Percentiles rank a stretch among this genome's conserved stretches.
Conservation (phyloP, 2,113 vertebrate species). For the Craseonycteris thonglongyai region DNA sequence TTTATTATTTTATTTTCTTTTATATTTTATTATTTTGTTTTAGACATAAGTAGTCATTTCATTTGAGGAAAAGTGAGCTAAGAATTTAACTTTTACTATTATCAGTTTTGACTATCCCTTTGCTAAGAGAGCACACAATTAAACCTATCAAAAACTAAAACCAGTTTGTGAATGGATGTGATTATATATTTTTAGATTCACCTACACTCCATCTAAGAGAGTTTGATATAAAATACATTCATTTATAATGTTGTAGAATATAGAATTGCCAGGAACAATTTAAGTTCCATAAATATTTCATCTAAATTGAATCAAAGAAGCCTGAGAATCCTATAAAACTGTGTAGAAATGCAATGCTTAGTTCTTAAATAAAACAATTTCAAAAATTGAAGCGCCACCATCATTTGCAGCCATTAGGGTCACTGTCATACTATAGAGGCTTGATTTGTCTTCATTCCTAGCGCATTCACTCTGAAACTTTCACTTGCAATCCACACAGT, state of each 20-base stretch:
- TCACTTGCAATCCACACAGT: background rate
- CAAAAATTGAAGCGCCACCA: slow-evolving; percentile 60
- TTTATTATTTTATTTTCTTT: background rate
- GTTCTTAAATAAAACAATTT: slow-evolving; percentile 75
- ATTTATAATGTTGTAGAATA: slow-evolving; percentile 70
- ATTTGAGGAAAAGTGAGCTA: slow-evolving; percentile 9
- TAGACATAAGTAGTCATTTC: slow-evolving; percentile 46
- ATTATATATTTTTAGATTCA: slow-evolving; percentile 69
- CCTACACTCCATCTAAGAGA: slow-evolving; percentile 28
- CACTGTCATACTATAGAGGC: background rate
- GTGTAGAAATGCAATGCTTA: slow-evolving; percentile 67
- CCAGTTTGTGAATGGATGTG: slow-evolving; percentile 46
- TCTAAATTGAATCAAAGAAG: slow-evolving; percentile 76
- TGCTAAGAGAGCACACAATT: slow-evolving; percentile 53
- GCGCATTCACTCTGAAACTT: slow-evolving; percentile 24
- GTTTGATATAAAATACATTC: slow-evolving; percentile 70
- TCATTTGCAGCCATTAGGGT: slow-evolving; percentile 50
- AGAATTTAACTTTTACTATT: slow-evolving; percentile 62
- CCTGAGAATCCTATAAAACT: slow-evolving; percentile 66
- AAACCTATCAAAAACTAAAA: slow-evolving; percentile 52
- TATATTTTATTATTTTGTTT: slow-evolving; percentile 35
- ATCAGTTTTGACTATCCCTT: slow-evolving; percentile 55
- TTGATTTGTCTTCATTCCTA: slow-evolving; percentile 54
- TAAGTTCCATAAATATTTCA: slow-evolving; percentile 74
- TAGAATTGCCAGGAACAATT: slow-evolving; percentile 73